phyloP scores from a whole-genome alignment of 2,888 invertebrate species.

The Thymelicus acteon region DNA sequence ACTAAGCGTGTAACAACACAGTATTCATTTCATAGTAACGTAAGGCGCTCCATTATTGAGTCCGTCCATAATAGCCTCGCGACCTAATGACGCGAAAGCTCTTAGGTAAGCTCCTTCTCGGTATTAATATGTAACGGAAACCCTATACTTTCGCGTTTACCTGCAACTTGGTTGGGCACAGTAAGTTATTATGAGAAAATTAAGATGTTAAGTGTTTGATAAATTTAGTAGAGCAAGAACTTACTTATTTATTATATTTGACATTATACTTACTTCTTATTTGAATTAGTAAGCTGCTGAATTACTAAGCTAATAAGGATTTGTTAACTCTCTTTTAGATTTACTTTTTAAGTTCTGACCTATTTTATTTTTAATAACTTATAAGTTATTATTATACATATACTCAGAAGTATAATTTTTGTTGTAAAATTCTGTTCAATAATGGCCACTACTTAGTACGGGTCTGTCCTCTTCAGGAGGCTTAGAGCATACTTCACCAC shows the following conservation, averaged over 20 bases:
- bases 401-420: no score
- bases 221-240: neutral
- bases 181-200: neutral
- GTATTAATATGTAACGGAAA: slow-evolving; percentile 54
- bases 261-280: no score
- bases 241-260: no score
- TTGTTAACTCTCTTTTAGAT: no score
- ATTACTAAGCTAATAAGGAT: no score
- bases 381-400: no score
- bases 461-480: no score
- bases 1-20: slow-evolving; percentile 52
- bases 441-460: no score
- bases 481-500: no score
- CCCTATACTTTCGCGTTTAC: slow-evolving; percentile 22
- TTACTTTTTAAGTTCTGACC: no score
- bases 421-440: no score
- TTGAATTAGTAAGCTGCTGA: neutral
- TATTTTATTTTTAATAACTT: no score
- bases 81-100: slow-evolving; percentile 65
- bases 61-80: slow-evolving; percentile 61
- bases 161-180: slow-evolving; percentile 10
- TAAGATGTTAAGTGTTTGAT: neutral
- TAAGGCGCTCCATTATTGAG: slow-evolving; percentile 66
- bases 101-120: slow-evolving; percentile 64
- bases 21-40: slow-evolving; percentile 51